Conservation (phyloP, 2,113 vertebrate species). For the Cyanistes caeruleus region DNA sequence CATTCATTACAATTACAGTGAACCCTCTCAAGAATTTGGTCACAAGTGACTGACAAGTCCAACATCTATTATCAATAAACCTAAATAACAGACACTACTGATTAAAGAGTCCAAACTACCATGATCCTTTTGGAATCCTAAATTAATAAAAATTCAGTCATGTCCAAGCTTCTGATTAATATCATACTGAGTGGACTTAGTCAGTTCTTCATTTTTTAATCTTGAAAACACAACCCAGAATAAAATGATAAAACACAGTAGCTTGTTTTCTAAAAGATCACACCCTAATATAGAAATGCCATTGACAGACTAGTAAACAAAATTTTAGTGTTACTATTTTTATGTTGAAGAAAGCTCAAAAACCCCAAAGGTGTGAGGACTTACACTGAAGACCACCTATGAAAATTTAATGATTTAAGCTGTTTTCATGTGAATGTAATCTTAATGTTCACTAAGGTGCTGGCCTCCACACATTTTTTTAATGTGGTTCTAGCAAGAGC, state of each 20-base stretch:
- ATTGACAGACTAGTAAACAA: not conserved
- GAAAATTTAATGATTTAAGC: not conserved
- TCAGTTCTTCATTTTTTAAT: not conserved
- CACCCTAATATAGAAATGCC: not conserved
- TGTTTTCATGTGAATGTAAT: not conserved
- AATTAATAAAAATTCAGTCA: not conserved
- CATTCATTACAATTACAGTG: not conserved
- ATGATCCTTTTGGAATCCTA: not conserved
- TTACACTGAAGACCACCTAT: not conserved
- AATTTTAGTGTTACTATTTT: not conserved
- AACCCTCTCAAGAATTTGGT: not conserved
- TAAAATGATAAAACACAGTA: not conserved
- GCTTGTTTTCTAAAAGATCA: not conserved
- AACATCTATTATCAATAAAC: not conserved
- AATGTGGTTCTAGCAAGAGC: not conserved
- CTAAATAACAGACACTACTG: not conserved
- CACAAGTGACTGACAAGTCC: not conserved
- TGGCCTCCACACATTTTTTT: not conserved
- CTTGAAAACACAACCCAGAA: not conserved
- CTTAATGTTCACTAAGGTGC: not conserved
- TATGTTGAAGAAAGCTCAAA: not conserved
- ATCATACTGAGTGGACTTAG: not conserved
- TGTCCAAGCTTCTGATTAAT: not conserved
- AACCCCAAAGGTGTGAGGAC: not conserved
- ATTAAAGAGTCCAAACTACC: not conserved